phyloP scores from a whole-genome alignment of 2,888 invertebrate species.

The Spodoptera littoralis region DNA sequence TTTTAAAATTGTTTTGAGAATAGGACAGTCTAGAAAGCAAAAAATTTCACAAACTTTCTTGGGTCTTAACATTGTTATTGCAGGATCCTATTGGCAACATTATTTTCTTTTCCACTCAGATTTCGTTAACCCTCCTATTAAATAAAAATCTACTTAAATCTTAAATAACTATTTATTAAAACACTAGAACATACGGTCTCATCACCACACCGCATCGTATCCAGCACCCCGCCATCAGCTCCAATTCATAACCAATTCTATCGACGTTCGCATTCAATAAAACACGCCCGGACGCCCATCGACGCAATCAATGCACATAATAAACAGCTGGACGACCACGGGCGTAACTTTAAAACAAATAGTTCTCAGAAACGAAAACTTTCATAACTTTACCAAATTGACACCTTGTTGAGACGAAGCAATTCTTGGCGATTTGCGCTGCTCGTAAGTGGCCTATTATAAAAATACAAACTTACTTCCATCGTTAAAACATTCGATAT shows the following conservation, averaged over 20 bases:
- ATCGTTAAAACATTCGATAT: slow-evolving; percentile 37
- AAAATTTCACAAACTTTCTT: too few relatives aligned
- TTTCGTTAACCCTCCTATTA: too few relatives aligned
- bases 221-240: slow-evolving; percentile 22
- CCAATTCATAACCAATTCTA: slow-evolving; percentile 56
- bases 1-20: too few relatives aligned
- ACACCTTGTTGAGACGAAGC: slow-evolving; percentile 86
- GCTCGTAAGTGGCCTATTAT: slow-evolving; percentile 87
- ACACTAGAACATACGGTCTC: slow-evolving; percentile 11
- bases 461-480: slow-evolving; percentile 67
- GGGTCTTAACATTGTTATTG: too few relatives aligned
- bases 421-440: slow-evolving; percentile 86
- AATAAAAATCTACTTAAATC: too few relatives aligned
- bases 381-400: slow-evolving; percentile 88
- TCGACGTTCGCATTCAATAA: slow-evolving; percentile 67
- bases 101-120: too few relatives aligned
- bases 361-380: slow-evolving; percentile 84
- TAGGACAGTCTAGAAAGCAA: too few relatives aligned
- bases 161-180: slow-evolving; percentile 15
- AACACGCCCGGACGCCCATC: slow-evolving; percentile 72
- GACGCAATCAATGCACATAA: slow-evolving; percentile 79
- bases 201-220: slow-evolving; percentile 15
- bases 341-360: slow-evolving; percentile 85
- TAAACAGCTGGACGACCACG: slow-evolving; percentile 70
- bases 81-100: too few relatives aligned